Evolutionary conservation across 2,888 invertebrate species (phyloP).

Genomic region (Apamea monoglypha): DNA sequence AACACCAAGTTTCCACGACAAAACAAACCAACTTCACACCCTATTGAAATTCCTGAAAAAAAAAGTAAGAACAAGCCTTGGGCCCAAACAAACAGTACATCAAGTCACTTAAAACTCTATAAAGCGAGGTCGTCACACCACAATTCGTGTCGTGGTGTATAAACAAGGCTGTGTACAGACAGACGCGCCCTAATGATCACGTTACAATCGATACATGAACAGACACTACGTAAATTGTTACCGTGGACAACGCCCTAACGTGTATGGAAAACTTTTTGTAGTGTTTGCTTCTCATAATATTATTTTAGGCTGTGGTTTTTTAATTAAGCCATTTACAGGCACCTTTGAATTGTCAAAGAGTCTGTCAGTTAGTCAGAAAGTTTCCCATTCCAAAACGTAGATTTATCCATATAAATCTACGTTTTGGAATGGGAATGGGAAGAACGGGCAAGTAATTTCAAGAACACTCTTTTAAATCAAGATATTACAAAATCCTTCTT

Average conservation of each 20-base stretch:
- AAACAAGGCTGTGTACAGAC: slow-evolving; percentile 63
- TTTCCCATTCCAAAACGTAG: neutral
- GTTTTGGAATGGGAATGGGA: too few relatives aligned
- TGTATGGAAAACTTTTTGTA: slow-evolving; percentile 53
- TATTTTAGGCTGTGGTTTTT: slow-evolving; percentile 8
- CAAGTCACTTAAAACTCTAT: slow-evolving; percentile 62
- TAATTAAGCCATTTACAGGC: neutral
- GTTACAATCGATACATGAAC: slow-evolving; percentile 67
- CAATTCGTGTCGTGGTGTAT: slow-evolving; percentile 60
- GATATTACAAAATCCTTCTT: neutral
- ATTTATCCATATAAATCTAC: too few relatives aligned
- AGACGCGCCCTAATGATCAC: slow-evolving; percentile 69
- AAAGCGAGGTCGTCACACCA: slow-evolving; percentile 64
- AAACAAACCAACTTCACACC: slow-evolving; percentile 29
- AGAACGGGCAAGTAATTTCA: too few relatives aligned
- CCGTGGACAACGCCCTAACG: slow-evolving; percentile 66
- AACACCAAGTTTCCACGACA: neutral
- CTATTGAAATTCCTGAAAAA: slow-evolving; percentile 40
- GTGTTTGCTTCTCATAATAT: slow-evolving; percentile 9
- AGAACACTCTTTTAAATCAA: neutral
- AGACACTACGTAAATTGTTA: slow-evolving; percentile 63
- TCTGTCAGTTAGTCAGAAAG: neutral
- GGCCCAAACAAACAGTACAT: slow-evolving; percentile 53
- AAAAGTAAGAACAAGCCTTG: slow-evolving; percentile 54
- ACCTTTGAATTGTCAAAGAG: neutral